phyloP scores from a whole-genome alignment of 2,797 vertebrate genomes.

The Alectoris magna region DNA sequence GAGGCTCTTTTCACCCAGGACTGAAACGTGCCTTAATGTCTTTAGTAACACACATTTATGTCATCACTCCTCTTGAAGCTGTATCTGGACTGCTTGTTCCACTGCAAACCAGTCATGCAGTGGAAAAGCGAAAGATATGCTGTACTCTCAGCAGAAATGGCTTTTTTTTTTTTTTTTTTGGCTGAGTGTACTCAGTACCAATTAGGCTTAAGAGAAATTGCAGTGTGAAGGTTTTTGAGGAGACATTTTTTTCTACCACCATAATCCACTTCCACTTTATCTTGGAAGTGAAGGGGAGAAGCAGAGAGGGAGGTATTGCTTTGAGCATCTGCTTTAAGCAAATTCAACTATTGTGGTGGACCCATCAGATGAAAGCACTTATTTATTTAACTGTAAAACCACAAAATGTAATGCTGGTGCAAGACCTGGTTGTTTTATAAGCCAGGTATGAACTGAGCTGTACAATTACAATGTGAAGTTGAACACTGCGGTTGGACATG shows the following conservation, averaged over 20 bases:
- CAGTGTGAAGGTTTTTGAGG: not conserved
- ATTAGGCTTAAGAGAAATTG: not conserved
- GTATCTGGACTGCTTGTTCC: not conserved
- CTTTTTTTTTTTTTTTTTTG: not conserved
- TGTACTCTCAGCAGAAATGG: not conserved
- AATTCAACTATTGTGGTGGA: not conserved
- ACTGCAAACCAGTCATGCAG: not conserved
- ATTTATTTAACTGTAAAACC: not conserved
- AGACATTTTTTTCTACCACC: not conserved
- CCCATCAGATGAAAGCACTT: not conserved
- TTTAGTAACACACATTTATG: not conserved
- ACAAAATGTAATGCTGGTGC: fast-evolving
- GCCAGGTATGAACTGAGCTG: not conserved
- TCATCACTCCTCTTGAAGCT: not conserved
- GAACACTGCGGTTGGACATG: not conserved
- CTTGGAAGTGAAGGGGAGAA: not conserved
- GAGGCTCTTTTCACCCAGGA: not conserved
- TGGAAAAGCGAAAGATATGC: not conserved
- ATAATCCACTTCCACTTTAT: not conserved
- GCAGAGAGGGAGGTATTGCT: not conserved
- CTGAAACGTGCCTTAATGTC: not conserved
- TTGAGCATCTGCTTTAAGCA: not conserved
- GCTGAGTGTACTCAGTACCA: not conserved
- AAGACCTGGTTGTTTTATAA: not conserved
- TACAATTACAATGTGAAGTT: not conserved